Conservation (phyloP, 2,888 invertebrate genomes). For the Anthrax anthrax region DNA sequence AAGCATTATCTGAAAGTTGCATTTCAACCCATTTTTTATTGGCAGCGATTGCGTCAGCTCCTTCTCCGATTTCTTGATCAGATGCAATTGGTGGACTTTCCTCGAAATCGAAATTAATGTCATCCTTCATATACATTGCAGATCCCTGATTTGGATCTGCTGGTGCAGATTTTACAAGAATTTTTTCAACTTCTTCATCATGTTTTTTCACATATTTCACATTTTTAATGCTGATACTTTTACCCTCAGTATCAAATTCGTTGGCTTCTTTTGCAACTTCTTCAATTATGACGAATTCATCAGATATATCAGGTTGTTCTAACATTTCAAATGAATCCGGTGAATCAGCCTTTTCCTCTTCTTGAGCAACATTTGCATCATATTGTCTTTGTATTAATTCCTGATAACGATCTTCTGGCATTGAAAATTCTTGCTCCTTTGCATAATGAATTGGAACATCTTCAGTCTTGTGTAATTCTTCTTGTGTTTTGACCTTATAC, state of each 20-base stretch:
- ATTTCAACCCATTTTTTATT: constrained; percentile 82
- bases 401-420: constrained; percentile 32
- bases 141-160: constrained; percentile 45
- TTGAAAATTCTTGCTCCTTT: constrained; percentile 17
- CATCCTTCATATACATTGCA: constrained; percentile 41
- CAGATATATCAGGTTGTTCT: constrained; percentile 73
- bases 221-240: constrained; percentile 54
- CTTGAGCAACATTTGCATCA: constrained; percentile 42
- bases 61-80: constrained; percentile 37
- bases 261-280: constrained; percentile 77
- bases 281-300: constrained; percentile 77
- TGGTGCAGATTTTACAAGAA: constrained; percentile 53
- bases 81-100: constrained; percentile 42
- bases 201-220: constrained; percentile 43
- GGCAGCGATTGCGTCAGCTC: constrained; percentile 55
- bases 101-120: constrained; percentile 54
- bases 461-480: constrained; percentile 27
- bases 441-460: constrained; percentile 23
- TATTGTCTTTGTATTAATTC: constrained; percentile 33
- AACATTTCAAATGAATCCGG: constrained; percentile 80
- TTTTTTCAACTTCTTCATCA: constrained; percentile 57
- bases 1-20: constrained; percentile 50
- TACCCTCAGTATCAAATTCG: constrained; percentile 69
- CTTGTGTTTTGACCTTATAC: constrained; percentile 29
- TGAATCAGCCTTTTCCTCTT: constrained; percentile 51